Evolutionary conservation across 2,797 vertebrate genomes (phyloP).

Genomic region (Brotula barbata): DNA sequence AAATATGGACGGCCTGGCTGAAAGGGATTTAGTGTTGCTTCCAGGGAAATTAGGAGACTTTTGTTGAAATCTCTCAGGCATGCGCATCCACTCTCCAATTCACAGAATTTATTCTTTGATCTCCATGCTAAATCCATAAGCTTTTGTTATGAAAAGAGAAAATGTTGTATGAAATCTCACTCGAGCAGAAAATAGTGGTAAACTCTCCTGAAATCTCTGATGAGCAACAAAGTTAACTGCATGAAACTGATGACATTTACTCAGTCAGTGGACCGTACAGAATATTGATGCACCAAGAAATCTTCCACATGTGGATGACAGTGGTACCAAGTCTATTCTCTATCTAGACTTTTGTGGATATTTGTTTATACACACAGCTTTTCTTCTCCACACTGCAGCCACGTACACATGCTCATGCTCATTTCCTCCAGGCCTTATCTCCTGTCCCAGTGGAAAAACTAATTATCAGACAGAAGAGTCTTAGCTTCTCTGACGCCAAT

Average conservation of each 20-base stretch:
- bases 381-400: not conserved
- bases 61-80: conserved; percentile 62
- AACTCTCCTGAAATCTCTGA: conserved; percentile 50
- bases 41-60: conserved; percentile 67
- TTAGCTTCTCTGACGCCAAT: conserved; percentile 27
- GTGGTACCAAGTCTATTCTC: not conserved
- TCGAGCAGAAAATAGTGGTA: conserved; percentile 49
- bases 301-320: not conserved
- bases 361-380: not conserved
- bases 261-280: conserved; percentile 1
- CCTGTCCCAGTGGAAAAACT: conserved; percentile 29
- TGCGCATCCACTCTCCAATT: conserved; percentile 51
- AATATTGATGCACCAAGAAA: not conserved
- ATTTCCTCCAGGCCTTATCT: conserved; percentile 30
- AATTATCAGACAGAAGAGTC: conserved; percentile 41
- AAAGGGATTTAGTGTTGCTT: conserved; percentile 67
- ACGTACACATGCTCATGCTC: conserved; percentile 3
- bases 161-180: conserved; percentile 53
- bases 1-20: conserved; percentile 60
- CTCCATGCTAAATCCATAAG: conserved; percentile 66
- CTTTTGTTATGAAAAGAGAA: conserved; percentile 71
- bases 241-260: conserved; percentile 10
- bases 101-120: conserved; percentile 66
- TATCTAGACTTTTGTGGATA: not conserved
- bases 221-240: conserved; percentile 41